Percentiles rank a stretch among this genome's conserved stretches.
phyloP scores from a whole-genome alignment of 1,140 invertebrate genomes.

The Tetranychus urticae region DNA sequence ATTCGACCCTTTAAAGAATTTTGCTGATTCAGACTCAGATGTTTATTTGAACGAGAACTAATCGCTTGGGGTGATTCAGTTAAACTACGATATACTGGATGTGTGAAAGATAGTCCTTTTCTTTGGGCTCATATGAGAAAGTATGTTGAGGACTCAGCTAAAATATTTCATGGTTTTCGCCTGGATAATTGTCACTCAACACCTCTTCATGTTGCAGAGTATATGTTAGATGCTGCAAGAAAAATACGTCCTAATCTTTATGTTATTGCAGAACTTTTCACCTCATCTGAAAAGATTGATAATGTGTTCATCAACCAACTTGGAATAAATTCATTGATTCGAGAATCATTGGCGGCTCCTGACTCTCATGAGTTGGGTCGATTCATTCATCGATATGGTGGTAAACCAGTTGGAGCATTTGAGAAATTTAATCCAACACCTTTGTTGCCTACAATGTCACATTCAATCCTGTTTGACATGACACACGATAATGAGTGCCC shows the following conservation, averaged over 20 bases:
- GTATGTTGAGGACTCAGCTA: conserved; percentile 67
- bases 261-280: conserved; percentile 92
- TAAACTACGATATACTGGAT: conserved; percentile 72
- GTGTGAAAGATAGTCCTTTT: conserved; percentile 68
- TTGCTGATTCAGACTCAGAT: conserved; percentile 53
- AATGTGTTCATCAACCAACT: conserved; percentile 97
- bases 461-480: conserved; percentile 79
- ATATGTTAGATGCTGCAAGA: conserved; percentile 70
- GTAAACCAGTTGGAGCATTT: conserved; percentile 59
- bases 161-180: conserved; percentile 77
- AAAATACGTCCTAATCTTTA: conserved; percentile 72
- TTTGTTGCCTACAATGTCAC: conserved; percentile 55
- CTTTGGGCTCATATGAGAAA: conserved; percentile 79
- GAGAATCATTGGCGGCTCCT: conserved; percentile 77
- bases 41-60: conserved; percentile 74
- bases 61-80: conserved; percentile 96
- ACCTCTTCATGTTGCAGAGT: conserved; percentile 74
- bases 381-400: conserved; percentile 82
- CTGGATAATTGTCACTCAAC: conserved; percentile 99
- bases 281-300: conserved; percentile 76
- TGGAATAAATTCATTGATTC: conserved; percentile 82
- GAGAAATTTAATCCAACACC: conserved; percentile 24
- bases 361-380: conserved; percentile 76
- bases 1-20: conserved; percentile 77
- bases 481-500: conserved; percentile 92